Base-by-base conservation (phyloP, 2,113 vertebrate species). In the Tupaia tana region DNA sequence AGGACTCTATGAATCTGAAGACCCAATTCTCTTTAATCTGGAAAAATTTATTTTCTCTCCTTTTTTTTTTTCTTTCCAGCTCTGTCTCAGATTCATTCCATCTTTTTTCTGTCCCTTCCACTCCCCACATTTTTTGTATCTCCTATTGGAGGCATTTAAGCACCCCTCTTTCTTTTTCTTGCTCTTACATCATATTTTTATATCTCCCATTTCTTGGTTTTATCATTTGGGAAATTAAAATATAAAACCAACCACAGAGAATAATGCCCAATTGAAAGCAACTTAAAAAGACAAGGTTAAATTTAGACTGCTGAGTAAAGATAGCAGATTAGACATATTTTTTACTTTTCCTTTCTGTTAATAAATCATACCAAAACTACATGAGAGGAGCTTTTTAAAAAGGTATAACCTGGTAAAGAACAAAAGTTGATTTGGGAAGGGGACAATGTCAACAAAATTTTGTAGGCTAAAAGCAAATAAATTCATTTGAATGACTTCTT, bases 271-370 rank as follows among this genome's bases (percentile, higher is more conserved):
- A 34, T 9, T 66, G 56, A 96, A 96, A 95, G 78, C 63, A 82
- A 6, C 19, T 94, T 94, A 77, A 66, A 86, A 59, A 73, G 66
- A 70, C 25, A 78, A 77, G 56, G 73, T 96, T 95, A 96, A 95
- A 67, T 95, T 79, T 93, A 73, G 81, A 79, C 71, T 64, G 14
- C 31, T 90, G 27, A 22, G n/a, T 79, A 74, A 81, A 70, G 58
- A 66, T 29, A 70, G n/a, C 70, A 88, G 8, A 83, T 85, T 95
- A 18, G 25, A 79, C 79, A 14, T 69, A 64, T 52, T 86, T 86
- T 91, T 95, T 71, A 16, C 59, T 92, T 86, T 94, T 90, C 19
- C 58, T 86, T 85, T n/a, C 54, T 91, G 59, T 88, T 93, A 31
- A 70, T 87, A 93, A 95, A 86, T 78, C 7, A 9, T 94, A 29